These are phyloP conservation scores for Cyphomyrmex costatus DNA, from an alignment of 1,140 invertebrate genomes.

Conservation along the genomic window DNA sequence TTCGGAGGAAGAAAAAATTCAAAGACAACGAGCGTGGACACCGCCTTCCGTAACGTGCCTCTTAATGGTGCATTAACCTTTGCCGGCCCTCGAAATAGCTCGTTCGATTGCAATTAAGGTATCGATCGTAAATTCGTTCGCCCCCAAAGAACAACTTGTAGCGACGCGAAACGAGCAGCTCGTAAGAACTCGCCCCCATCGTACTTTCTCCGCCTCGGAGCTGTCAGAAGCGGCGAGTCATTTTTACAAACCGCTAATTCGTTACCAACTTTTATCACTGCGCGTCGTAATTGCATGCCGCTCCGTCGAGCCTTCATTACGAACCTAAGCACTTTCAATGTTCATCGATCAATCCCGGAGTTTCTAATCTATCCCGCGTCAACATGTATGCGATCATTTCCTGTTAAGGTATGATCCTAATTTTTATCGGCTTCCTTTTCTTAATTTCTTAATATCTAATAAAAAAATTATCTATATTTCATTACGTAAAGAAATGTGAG, in stretches of 20 bases:
- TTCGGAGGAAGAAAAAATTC: neutral
- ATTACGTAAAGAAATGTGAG: neutral
- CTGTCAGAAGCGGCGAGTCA: constrained; percentile 49
- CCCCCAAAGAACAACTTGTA: constrained; percentile 54
- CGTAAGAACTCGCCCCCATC: constrained; percentile 48
- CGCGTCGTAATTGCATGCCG: constrained; percentile 46
- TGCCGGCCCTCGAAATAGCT: constrained; percentile 56
- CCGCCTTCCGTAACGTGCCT: constrained; percentile 46
- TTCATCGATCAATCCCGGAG: constrained; percentile 47
- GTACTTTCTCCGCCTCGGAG: constrained; percentile 31
- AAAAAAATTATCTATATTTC: neutral
- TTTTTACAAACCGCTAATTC: constrained; percentile 60
- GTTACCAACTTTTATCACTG: constrained; percentile 56
- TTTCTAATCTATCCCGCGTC: constrained; percentile 38
- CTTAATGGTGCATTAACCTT: constrained; percentile 72
- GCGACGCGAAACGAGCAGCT: constrained; percentile 53
- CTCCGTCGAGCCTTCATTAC: constrained; percentile 23
- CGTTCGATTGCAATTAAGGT: constrained; percentile 71
- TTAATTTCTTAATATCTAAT: neutral
- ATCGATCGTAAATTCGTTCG: constrained; percentile 70
- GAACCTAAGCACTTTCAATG: constrained; percentile 30
- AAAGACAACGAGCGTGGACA: constrained; percentile 36
- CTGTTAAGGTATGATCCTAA: neutral
- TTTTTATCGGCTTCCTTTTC: neutral
- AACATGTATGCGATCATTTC: constrained; percentile 12